Base-by-base conservation (phyloP, 2,797 vertebrate genomes). In the Semaprochilodus insignis region DNA sequence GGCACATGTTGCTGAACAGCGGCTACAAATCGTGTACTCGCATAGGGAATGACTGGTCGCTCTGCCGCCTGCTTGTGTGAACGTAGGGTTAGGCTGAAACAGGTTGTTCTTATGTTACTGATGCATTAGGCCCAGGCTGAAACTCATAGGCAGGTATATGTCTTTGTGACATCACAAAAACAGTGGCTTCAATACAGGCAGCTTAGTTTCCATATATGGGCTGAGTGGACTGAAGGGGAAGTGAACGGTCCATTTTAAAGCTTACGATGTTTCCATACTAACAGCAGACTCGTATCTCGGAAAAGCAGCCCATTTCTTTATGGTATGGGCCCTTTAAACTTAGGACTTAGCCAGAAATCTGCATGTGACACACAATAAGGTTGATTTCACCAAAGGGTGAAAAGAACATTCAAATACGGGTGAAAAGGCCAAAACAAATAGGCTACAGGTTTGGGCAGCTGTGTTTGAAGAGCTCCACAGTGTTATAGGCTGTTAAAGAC, bases 401-500 rank as follows among this genome's bases (percentile, higher is more conserved):
- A n/a, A n/a, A n/a, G n/a, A n/a, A n/a, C n/a, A n/a, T n/a, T 67
- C 8, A 40, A n/a, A n/a, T 63, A 63, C 40, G 65, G 55, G 40
- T 44, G 48, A 54, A 69, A 87, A 8, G 40, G 6, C 36, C 36
- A 70, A 67, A 60, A 74, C 31, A 55, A 80, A 65, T 40, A 54
- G 59, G 80, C 81, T 79, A 67, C 67, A 71, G 4, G 60, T 76
- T 67, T 76, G n/a, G 19, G 57, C 65, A 65, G 78, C 74, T 54
- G 51, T 60, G 15, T 36, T n/a, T 69, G 13, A 34, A 31, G 67
- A 69, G 60, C 14, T 15, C 51, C 55, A 78, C 48, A 60, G 55
- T 81, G 77, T 83, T 40, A 51, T 40, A 81, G 77, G 74, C 48
- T 77, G 65, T 63, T 25, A 78, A 87, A 88, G 87, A 83, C 87